These are phyloP conservation scores for Caenorhabditis inopinata DNA, from an alignment of 1,140 invertebrate genomes.

Conservation along the genomic window DNA sequence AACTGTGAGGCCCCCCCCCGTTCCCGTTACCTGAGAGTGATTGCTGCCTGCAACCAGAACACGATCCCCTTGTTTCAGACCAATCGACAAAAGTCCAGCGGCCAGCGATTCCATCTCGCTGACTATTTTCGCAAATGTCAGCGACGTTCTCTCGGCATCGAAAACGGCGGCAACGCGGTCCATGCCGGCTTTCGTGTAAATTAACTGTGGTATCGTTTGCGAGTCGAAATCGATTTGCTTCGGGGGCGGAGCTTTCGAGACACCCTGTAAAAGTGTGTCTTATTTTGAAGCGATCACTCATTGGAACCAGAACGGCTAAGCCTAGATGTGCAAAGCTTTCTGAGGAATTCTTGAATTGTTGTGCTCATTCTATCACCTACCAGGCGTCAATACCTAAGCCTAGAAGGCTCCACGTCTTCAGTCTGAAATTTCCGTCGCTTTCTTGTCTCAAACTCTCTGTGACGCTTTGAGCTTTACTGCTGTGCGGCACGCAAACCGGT, in stretches of 20 bases:
- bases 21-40: conserved; percentile 56
- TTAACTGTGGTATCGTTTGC: conserved; percentile 46
- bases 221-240: conserved; percentile 44
- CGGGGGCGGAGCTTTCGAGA: conserved; percentile 32
- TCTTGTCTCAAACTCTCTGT: no score
- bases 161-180: conserved; percentile 60
- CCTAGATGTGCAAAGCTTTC: no score
- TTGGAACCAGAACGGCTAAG: background rate
- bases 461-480: no score
- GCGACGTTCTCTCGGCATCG: conserved; percentile 58
- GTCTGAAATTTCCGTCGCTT: no score
- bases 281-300: background rate
- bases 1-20: background rate
- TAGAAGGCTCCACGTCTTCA: no score
- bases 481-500: no score
- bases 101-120: conserved; percentile 60
- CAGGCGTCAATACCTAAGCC: no score
- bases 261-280: background rate
- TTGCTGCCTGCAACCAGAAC: conserved; percentile 61
- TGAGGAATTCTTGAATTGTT: no score
- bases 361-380: no score
- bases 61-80: conserved; percentile 54
- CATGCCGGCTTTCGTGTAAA: conserved; percentile 40
- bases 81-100: conserved; percentile 57
- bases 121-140: conserved; percentile 54